Evolutionary conservation across 2,797 vertebrate genomes (phyloP).

Genomic region (Morelia viridis): DNA sequence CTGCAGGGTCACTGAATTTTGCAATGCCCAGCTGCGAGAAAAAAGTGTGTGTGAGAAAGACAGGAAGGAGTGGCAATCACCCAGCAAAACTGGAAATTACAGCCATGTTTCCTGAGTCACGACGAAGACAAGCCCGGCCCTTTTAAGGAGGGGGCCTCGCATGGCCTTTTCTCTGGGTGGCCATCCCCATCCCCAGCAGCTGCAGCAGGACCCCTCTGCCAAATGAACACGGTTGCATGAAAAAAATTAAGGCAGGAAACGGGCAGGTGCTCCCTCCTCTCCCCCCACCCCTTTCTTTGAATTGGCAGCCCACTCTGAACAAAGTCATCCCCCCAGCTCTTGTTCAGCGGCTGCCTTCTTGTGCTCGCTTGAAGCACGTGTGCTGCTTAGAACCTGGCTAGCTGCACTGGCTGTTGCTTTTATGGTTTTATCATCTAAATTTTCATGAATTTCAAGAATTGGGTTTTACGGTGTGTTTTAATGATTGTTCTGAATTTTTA

Average conservation of each 20-base stretch:
- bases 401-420: not conserved
- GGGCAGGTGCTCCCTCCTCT: not conserved
- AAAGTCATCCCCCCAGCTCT: not conserved
- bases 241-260: not conserved
- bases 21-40: not conserved
- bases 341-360: not conserved
- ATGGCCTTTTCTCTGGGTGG: not conserved
- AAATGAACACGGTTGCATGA: not conserved
- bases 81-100: conserved; percentile 3
- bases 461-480: not conserved
- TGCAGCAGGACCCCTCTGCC: not conserved
- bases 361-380: not conserved
- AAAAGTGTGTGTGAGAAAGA: no score
- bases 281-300: not conserved
- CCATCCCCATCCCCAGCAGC: not conserved
- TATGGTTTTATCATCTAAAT: not conserved
- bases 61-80: not conserved
- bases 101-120: not conserved
- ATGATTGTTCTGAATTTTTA: not conserved
- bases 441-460: no score
- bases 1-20: not conserved
- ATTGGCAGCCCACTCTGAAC: not conserved
- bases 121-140: accelerated
- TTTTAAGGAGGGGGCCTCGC: not conserved
- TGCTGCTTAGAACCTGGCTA: not conserved